Percentiles rank a stretch among this genome's conserved stretches.
Conservation (phyloP, 2,797 vertebrate species). For the Morus bassanus region DNA sequence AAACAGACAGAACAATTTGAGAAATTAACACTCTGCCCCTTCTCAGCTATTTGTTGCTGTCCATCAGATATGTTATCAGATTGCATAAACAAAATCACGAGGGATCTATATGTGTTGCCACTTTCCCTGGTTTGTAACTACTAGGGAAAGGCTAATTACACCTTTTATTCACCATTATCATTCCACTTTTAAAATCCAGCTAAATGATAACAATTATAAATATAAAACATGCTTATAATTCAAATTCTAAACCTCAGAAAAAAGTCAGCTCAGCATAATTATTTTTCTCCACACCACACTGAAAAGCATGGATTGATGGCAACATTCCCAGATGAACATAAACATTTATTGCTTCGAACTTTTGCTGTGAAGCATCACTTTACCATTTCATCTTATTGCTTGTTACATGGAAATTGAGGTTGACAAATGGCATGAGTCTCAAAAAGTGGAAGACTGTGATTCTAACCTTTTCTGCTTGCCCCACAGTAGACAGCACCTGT, state of each 20-base stretch:
- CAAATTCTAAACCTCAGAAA: neutral
- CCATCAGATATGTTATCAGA: neutral
- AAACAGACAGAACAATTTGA: neutral
- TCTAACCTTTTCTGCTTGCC: neutral
- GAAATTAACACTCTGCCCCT: neutral
- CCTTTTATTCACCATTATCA: neutral
- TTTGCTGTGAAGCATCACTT: neutral
- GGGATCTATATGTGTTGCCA: neutral
- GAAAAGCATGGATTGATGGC: neutral
- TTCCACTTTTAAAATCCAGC: neutral
- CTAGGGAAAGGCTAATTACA: neutral
- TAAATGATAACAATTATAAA: neutral
- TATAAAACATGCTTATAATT: neutral
- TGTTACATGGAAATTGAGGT: slow-evolving; percentile 7
- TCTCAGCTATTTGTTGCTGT: neutral
- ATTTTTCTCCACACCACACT: neutral
- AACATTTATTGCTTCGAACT: slow-evolving; percentile 11
- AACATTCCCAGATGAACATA: slow-evolving; percentile 1
- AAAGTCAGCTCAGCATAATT: neutral
- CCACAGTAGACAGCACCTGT: neutral
- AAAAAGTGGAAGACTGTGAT: neutral
- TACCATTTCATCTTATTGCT: slow-evolving; percentile 4
- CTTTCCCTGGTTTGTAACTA: neutral
- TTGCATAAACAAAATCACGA: neutral
- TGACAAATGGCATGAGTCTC: slow-evolving; percentile 14